These are phyloP conservation scores for Timandra comae DNA, from an alignment of 2,888 invertebrate species.

Conservation along the genomic window DNA sequence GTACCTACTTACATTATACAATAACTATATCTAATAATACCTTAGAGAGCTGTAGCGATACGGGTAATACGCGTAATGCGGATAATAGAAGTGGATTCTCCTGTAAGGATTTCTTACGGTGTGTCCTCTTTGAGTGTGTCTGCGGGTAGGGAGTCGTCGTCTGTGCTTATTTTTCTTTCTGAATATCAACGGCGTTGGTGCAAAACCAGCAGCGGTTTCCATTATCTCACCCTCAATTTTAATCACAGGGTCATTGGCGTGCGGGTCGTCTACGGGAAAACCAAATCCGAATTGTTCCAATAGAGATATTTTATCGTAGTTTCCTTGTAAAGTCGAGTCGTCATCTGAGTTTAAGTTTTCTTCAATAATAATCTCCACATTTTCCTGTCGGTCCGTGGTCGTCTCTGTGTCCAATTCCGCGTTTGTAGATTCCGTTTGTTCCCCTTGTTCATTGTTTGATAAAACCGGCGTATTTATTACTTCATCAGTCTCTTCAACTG, in stretches of 20 bases:
- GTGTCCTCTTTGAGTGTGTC: conserved; percentile 29
- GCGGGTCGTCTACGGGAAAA: conserved; percentile 23
- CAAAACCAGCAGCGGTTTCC: conserved; percentile 59
- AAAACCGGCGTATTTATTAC: background rate
- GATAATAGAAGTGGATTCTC: conserved; percentile 40
- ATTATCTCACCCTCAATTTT: conserved; percentile 53
- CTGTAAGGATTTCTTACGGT: conserved; percentile 46
- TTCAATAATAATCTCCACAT: conserved; percentile 43
- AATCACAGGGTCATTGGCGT: conserved; percentile 32
- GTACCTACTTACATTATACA: conserved; percentile 16
- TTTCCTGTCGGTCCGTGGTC: conserved; percentile 17
- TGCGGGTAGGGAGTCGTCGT: conserved; percentile 40
- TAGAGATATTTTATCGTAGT: conserved; percentile 3
- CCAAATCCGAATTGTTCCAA: conserved; percentile 15
- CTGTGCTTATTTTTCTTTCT: conserved; percentile 32
- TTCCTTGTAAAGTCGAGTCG: background rate
- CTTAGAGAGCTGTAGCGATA: conserved; percentile 59
- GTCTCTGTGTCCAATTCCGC: conserved; percentile 19
- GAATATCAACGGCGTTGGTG: conserved; percentile 44
- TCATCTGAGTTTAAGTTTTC: conserved; percentile 26
- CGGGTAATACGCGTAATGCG: conserved; percentile 41
- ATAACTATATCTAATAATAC: conserved; percentile 41
- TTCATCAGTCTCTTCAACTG: too few relatives aligned
- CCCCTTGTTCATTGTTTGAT: conserved; percentile 28
- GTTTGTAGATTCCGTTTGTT: conserved; percentile 30